Percentiles rank a stretch among this genome's conserved stretches.
Evolutionary conservation across 2,113 vertebrate genomes (phyloP).

Genomic region (Muntiacus muntjak): DNA sequence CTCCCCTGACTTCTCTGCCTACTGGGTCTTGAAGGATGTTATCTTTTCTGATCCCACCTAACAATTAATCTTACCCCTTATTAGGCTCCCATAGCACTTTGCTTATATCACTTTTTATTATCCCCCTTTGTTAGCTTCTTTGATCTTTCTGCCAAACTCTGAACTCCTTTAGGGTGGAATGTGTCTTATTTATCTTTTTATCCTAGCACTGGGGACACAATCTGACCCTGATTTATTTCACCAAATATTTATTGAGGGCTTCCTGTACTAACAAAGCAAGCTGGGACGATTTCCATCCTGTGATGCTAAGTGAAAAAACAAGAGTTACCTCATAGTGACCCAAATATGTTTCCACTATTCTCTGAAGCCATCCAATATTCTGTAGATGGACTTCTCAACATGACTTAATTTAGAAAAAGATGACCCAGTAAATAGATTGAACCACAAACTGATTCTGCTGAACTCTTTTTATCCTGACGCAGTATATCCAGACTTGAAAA

Average conservation of each 20-base stretch:
- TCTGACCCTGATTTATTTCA: constrained; percentile 44
- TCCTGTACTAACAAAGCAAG: constrained; percentile 9
- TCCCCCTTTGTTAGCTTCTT: not conserved
- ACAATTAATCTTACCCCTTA: not conserved
- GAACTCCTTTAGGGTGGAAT: not conserved
- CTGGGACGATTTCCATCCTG: not conserved
- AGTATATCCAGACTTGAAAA: not conserved
- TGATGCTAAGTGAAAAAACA: not conserved
- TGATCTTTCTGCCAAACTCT: constrained; percentile 6
- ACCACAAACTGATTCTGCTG: not conserved
- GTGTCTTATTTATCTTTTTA: not conserved
- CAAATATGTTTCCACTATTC: not conserved
- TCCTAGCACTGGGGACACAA: not conserved
- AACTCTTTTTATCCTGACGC: not conserved
- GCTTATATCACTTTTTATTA: not conserved
- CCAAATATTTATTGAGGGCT: not conserved
- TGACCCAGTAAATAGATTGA: not conserved
- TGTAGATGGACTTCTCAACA: not conserved
- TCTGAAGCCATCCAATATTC: not conserved
- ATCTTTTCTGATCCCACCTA: not conserved
- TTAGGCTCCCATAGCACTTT: not conserved
- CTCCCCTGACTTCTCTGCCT: not conserved
- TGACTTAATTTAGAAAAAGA: not conserved
- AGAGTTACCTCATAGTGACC: not conserved
- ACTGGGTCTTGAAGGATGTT: not conserved